Percentiles rank a stretch among this genome's conserved stretches.
Evolutionary conservation across 2,797 vertebrate genomes (phyloP).

Genomic region (Chlorospingus semifuscus): DNA sequence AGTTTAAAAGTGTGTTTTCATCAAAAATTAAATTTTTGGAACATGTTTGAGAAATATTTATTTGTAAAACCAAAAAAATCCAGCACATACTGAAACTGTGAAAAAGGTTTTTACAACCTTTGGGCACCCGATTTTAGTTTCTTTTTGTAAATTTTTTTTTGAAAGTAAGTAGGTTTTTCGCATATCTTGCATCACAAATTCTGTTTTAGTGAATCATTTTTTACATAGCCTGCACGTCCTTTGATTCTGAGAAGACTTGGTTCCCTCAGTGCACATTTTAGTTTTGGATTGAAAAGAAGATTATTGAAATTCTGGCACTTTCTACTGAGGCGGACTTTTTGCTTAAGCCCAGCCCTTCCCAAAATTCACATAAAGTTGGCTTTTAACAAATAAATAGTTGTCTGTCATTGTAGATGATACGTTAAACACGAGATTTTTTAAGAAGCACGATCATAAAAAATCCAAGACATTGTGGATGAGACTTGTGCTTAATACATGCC

Average conservation of each 20-base stretch:
- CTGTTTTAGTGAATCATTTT: neutral
- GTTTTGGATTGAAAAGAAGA: neutral
- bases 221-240: neutral
- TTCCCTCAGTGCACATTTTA: neutral
- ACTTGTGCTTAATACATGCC: neutral
- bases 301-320: neutral
- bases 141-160: neutral
- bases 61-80: neutral
- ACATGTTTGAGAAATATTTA: neutral
- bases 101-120: neutral
- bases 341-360: neutral
- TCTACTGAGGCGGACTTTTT: neutral
- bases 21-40: neutral
- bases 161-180: neutral
- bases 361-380: fast-evolving
- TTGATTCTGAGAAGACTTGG: neutral
- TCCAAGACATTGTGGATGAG: neutral
- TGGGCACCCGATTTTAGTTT: fast-evolving
- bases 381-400: neutral
- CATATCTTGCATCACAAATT: neutral
- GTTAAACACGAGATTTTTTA: neutral
- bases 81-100: fast-evolving
- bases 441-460: neutral
- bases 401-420: fast-evolving
- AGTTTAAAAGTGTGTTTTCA: neutral